Percentiles rank a stretch among this genome's conserved stretches.
phyloP scores from a whole-genome alignment of 2,113 vertebrate species.

The Forbesichthys papilliferus region DNA sequence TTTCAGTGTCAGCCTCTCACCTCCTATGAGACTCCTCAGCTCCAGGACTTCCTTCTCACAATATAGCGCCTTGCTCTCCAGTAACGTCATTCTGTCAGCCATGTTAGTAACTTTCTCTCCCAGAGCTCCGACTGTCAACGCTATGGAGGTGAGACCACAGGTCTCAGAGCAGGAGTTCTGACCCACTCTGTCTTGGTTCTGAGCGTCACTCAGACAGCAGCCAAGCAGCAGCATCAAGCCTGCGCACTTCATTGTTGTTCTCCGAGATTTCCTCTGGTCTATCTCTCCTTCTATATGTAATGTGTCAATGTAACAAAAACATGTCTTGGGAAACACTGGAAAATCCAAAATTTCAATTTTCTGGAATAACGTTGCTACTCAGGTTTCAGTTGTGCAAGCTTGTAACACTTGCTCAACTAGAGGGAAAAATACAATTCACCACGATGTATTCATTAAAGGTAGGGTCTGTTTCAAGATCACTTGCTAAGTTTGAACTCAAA shows the following conservation, averaged over 20 bases:
- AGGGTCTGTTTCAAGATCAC: no score
- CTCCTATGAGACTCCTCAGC: conserved; percentile 28
- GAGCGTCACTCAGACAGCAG: conserved; percentile 6
- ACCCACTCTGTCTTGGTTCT: conserved; percentile 23
- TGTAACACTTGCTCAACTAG: no score
- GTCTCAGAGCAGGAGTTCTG: not conserved
- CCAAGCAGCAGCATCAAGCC: conserved; percentile 17
- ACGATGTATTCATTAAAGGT: no score
- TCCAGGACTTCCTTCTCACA: conserved; percentile 34
- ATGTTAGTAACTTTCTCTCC: no score
- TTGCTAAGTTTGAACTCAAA: no score
- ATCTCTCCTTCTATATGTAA: not conserved
- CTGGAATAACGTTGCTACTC: no score
- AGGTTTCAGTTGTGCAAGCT: no score
- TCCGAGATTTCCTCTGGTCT: not conserved
- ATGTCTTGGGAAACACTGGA: no score
- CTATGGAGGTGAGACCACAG: conserved; percentile 8
- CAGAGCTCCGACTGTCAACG: not conserved
- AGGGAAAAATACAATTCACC: no score
- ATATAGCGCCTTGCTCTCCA: conserved; percentile 28
- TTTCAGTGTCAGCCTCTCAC: conserved; percentile 10
- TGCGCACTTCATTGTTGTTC: conserved; percentile 22
- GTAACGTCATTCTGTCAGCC: conserved; percentile 20
- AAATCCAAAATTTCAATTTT: no score
- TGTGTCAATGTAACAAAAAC: not conserved